Conservation (phyloP, 2,888 invertebrate species). For the Yponomeuta malinellus region DNA sequence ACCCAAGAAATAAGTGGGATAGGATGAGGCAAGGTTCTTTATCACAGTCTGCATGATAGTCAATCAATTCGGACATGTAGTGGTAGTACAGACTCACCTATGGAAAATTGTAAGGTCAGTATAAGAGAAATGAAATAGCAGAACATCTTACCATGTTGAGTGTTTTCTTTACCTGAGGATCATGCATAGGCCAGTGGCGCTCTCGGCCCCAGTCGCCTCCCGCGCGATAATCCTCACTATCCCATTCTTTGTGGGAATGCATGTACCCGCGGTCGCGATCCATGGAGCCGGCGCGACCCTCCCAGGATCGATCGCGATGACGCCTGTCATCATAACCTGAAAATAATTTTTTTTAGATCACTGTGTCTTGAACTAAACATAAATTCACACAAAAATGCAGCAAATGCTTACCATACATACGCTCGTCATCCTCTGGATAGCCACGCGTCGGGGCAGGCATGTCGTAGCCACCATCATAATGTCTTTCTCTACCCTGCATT, state of each 20-base stretch:
- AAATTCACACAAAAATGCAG: no score
- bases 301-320: slow-evolving; percentile 75
- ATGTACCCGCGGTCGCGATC: slow-evolving; percentile 66
- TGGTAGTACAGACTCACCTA: slow-evolving; percentile 60
- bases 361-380: no score
- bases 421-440: slow-evolving; percentile 72
- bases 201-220: slow-evolving; percentile 69
- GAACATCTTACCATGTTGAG: background rate
- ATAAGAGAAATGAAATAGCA: slow-evolving; percentile 17
- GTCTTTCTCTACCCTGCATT: slow-evolving; percentile 58
- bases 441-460: slow-evolving; percentile 64
- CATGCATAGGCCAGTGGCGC: slow-evolving; percentile 67
- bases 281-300: slow-evolving; percentile 63
- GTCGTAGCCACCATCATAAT: slow-evolving; percentile 66
- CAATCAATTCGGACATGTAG: slow-evolving; percentile 62
- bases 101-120: slow-evolving; percentile 21
- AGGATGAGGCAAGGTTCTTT: slow-evolving; percentile 59
- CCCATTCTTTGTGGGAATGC: slow-evolving; percentile 71
- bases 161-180: slow-evolving; percentile 52
- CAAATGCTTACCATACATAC: slow-evolving; percentile 61
- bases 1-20: slow-evolving; percentile 71
- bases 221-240: slow-evolving; percentile 72
- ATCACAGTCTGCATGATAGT: slow-evolving; percentile 55
- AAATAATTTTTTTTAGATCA: slow-evolving; percentile 16
- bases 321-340: slow-evolving; percentile 70